phyloP scores from a whole-genome alignment of 1,140 invertebrate genomes.

The Drosophila micromelanica region DNA sequence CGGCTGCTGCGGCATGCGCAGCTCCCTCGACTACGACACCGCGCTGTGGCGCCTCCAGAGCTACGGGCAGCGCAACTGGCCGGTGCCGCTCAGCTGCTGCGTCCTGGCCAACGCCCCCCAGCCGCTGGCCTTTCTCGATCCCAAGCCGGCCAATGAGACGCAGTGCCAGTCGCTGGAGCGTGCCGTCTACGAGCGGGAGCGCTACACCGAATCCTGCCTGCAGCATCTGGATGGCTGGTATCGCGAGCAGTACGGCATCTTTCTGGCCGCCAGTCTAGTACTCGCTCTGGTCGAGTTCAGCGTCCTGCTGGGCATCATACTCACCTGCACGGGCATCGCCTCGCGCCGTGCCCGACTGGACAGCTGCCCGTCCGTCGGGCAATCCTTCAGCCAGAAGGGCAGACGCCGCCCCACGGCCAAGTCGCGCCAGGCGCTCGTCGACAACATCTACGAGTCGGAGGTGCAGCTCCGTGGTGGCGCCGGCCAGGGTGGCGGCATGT shows the following conservation, averaged over 20 bases:
- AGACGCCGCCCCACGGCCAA: conserved; percentile 42
- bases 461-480: conserved; percentile 44
- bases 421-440: conserved; percentile 58
- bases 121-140: conserved; percentile 89
- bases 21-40: conserved; percentile 91
- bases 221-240: conserved; percentile 91
- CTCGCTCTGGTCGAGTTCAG: conserved; percentile 89
- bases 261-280: conserved; percentile 88
- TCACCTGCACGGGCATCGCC: conserved; percentile 87
- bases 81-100: conserved; percentile 92
- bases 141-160: conserved; percentile 89
- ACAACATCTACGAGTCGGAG: conserved; percentile 78
- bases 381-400: conserved; percentile 18
- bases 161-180: conserved; percentile 89
- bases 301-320: conserved; percentile 88
- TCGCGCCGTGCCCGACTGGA: conserved; percentile 65
- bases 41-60: conserved; percentile 92
- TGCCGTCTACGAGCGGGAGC: conserved; percentile 86
- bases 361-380: not conserved
- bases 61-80: conserved; percentile 88
- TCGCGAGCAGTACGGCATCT: conserved; percentile 89
- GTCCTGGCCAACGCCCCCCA: conserved; percentile 87
- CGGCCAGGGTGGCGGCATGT: conserved; percentile 28
- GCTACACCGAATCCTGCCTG: conserved; percentile 89
- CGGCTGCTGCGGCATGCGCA: conserved; percentile 92